Percentiles rank a stretch among this genome's conserved stretches.
phyloP scores from a whole-genome alignment of 1,140 invertebrate genomes.

The Radopholus similis region DNA sequence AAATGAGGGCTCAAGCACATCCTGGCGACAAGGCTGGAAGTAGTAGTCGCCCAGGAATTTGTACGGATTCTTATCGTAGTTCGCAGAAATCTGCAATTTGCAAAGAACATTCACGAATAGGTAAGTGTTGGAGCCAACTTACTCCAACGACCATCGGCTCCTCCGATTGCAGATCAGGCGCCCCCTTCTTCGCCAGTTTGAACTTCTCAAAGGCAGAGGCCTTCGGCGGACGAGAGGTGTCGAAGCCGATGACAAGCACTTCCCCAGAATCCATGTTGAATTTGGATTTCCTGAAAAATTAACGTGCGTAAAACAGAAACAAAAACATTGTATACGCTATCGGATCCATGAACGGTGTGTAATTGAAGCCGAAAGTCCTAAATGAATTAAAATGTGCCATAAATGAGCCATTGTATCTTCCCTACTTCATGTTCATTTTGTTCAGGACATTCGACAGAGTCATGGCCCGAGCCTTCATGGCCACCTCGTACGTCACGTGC shows the following conservation, averaged over 20 bases:
- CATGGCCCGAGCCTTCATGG: conserved; percentile 17
- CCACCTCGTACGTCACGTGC: conserved; percentile 23
- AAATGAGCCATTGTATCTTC: not conserved
- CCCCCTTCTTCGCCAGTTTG: not conserved
- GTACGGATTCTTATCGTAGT: conserved; percentile 9
- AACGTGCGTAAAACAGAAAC: not conserved
- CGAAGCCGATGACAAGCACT: conserved; percentile 24
- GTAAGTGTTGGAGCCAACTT: not conserved
- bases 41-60: conserved; percentile 22
- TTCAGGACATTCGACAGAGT: conserved; percentile 20
- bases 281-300: conserved; percentile 15
- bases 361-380: conserved; percentile 25
- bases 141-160: conserved; percentile 23
- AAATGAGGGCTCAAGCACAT: not conserved
- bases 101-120: not conserved
- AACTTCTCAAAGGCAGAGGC: conserved; percentile 23
- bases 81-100: conserved; percentile 27
- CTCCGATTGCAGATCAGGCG: not conserved
- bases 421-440: conserved; percentile 33
- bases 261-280: conserved; percentile 17
- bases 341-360: conserved; percentile 9
- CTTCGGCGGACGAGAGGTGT: conserved; percentile 16
- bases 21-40: conserved; percentile 21
- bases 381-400: not conserved
- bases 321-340: conserved; percentile 18